Evolutionary conservation across 2,113 vertebrate species (phyloP), one percentile per base, ranked within the genome.

Genomic region (Nestor notabilis): DNA sequence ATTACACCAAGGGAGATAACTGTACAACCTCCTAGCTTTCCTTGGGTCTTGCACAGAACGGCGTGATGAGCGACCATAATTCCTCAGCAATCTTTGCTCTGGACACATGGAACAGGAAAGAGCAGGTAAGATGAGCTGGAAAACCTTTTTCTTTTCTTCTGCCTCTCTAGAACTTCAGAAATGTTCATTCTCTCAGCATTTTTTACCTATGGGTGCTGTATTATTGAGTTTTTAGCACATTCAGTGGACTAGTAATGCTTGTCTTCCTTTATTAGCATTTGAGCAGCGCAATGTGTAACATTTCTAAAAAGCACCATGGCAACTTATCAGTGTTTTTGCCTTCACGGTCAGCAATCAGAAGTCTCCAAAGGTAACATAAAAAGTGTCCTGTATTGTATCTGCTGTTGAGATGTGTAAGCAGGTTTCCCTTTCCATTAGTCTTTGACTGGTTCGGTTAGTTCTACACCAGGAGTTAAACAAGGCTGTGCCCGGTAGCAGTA

Each of bases 11-110:
- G 98, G 99, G 99, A 99, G 99, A 99, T 99, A 99, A 99, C 99
- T 99, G 99, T 99, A 99, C 99, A 99, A 99, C 99, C 99, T 99
- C 99, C 99, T 99, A 99, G 99, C 99, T 99, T 99, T 99, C 99
- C 99, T 98, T 99, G 99, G 98, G 99, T 98, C 99, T 98, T 96
- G 98, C 98, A 97, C 97, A 98, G 95, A 89, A 83, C 98, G 97
- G 95, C 97, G 97, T 75, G 91, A 90, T 70, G 28, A 97, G 97
- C 93, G 60, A 95, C 88, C 90, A 68, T 27, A 97, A 97, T 95
- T 91, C 95, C 95, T 97, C 96, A 76, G 25, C 96, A 93, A 5
- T 87, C 83, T 96, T 75, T 97, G 89, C 94, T 95, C 94, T 96
- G 95, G 85, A 95, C 94, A 84, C 65, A 0, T 86, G 92, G 92